A percentile compares a stretch with the other conserved stretches of the same genome.
phyloP scores from a whole-genome alignment of 2,888 invertebrate genomes.

The Tryphoninae sp. region DNA sequence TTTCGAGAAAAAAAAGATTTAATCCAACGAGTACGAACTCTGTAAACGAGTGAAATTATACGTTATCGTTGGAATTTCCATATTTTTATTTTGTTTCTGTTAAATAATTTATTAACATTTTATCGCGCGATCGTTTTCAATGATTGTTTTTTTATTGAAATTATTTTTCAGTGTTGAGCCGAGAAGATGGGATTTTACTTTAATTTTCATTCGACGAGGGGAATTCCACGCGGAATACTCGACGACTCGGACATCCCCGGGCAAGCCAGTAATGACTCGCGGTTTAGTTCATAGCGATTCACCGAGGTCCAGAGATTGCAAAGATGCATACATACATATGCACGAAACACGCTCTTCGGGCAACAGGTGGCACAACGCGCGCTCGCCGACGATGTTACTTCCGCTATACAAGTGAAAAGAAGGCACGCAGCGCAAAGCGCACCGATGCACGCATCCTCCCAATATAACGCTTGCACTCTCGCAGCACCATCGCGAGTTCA shows the following conservation, averaged over 20 bases:
- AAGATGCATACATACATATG: neutral
- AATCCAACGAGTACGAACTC: neutral
- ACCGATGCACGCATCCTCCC: constrained; percentile 38
- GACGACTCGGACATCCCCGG: neutral
- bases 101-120: neutral
- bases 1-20: constrained; percentile 9
- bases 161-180: neutral
- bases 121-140: neutral
- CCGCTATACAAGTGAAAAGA: constrained; percentile 42
- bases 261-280: neutral
- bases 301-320: neutral
- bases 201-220: neutral
- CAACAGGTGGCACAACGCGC: constrained; percentile 58
- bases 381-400: constrained; percentile 33
- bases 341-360: constrained; percentile 2
- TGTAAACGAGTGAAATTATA: constrained; percentile 24
- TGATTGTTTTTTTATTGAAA: neutral
- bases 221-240: neutral
- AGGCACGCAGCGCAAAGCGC: constrained; percentile 43
- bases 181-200: neutral
- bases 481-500: constrained; percentile 5
- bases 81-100: neutral
- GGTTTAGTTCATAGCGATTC: neutral
- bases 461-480: constrained; percentile 2
- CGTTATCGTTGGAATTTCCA: neutral